Percentiles rank a stretch among this genome's conserved stretches.
Evolutionary conservation across 2,113 vertebrate species (phyloP).

Genomic region (Pygathrix nemaeus): DNA sequence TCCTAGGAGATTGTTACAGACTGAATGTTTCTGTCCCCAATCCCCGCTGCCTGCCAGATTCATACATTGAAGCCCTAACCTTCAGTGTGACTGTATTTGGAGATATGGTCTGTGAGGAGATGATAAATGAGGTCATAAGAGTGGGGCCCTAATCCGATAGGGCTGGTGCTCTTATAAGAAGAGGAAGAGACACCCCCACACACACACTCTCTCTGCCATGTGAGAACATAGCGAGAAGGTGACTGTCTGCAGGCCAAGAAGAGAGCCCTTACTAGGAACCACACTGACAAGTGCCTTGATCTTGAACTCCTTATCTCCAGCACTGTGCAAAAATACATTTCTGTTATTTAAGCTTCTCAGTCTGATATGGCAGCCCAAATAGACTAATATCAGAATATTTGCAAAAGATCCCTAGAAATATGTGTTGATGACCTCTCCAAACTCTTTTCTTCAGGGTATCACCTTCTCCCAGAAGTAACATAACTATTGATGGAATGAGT

Average conservation of each 20-base stretch:
- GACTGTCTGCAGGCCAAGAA: background rate
- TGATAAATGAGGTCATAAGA: background rate
- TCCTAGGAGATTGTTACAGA: background rate
- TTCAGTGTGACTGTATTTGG: background rate
- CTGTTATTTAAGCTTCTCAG: background rate
- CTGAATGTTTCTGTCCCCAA: background rate
- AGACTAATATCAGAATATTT: background rate
- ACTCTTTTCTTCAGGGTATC: background rate
- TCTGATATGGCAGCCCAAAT: background rate
- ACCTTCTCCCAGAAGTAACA: no score
- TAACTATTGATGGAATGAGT: background rate
- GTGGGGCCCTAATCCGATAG: background rate
- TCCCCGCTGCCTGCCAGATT: background rate
- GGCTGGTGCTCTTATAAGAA: background rate
- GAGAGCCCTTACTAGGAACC: background rate
- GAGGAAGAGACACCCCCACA: background rate
- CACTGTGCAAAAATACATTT: background rate
- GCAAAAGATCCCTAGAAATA: background rate
- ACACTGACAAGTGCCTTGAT: background rate
- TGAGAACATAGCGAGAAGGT: background rate
- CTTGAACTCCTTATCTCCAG: background rate
- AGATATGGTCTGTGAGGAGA: background rate
- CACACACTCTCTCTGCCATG: background rate
- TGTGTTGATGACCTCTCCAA: background rate
- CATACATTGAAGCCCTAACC: background rate